A percentile compares a stretch with the other conserved stretches of the same genome.
Evolutionary conservation across 2,797 vertebrate species (phyloP).

Genomic region (Malurus splendens): DNA sequence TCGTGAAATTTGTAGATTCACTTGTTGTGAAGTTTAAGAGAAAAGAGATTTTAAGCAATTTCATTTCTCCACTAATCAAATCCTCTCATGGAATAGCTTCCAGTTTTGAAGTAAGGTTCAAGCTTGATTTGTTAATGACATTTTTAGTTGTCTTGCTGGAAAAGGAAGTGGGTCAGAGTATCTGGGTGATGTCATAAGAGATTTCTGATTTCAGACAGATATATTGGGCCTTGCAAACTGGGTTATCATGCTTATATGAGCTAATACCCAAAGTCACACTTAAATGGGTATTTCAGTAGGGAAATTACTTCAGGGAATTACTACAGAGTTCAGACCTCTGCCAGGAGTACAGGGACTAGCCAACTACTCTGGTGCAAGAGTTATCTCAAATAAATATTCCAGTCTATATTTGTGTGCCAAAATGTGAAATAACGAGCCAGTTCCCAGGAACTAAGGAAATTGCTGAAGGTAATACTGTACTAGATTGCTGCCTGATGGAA

Average conservation of each 20-base stretch:
- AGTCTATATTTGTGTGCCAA: not conserved
- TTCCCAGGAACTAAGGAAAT: constrained; percentile 2
- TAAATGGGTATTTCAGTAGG: not conserved
- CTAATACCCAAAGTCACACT: not conserved
- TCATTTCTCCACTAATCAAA: not conserved
- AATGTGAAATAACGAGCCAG: not conserved
- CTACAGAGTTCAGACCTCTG: not conserved
- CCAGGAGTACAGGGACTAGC: not conserved
- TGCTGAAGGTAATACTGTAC: not conserved
- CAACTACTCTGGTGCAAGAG: not conserved
- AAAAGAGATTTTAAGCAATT: not conserved
- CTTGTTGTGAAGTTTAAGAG: not conserved
- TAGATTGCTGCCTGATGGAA: not conserved
- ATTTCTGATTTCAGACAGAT: not conserved
- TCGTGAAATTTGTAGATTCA: not conserved
- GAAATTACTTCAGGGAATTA: not conserved
- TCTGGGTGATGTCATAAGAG: not conserved
- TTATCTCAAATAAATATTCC: constrained; percentile 2
- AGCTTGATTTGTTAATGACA: not conserved
- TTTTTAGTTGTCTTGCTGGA: not conserved
- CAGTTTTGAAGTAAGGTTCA: not conserved
- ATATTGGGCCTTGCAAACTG: not conserved
- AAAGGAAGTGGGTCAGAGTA: not conserved
- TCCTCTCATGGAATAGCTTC: not conserved
- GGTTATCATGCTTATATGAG: not conserved